These are phyloP conservation scores for Bos javanicus DNA, from an alignment of 2,113 vertebrate genomes.

Conservation along the genomic window DNA sequence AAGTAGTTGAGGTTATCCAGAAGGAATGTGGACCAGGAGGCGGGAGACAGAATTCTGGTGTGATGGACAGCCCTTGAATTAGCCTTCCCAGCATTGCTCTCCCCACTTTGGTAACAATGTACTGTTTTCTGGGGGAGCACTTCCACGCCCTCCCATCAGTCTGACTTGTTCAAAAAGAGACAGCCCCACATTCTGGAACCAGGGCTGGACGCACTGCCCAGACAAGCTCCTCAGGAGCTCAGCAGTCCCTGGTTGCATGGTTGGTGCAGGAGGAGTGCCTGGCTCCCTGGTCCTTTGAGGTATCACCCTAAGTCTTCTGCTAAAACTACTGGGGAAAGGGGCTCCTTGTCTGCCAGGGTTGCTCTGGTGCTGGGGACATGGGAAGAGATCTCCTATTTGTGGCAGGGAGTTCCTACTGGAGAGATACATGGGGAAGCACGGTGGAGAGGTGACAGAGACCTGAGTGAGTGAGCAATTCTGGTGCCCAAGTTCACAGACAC, in stretches of 20 bases:
- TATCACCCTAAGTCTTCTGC: neutral
- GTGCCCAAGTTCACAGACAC: too few species aligned
- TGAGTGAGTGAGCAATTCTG: neutral
- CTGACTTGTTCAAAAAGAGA: neutral
- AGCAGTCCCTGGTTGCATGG: neutral
- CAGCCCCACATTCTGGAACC: neutral
- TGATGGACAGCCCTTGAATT: neutral
- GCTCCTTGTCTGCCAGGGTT: neutral
- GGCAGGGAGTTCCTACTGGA: neutral
- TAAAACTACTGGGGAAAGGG: neutral
- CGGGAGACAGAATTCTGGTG: neutral
- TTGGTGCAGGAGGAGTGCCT: neutral
- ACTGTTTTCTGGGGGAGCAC: neutral
- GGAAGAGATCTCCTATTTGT: neutral
- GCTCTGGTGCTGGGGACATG: neutral
- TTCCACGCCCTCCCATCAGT: neutral
- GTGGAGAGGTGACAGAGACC: neutral
- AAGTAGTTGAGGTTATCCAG: neutral
- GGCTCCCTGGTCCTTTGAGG: neutral
- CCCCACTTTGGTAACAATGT: neutral
- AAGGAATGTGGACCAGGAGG: neutral
- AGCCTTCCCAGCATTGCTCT: neutral
- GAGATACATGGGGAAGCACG: neutral
- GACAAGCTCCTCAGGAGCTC: too few species aligned
- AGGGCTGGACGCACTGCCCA: neutral